phyloP scores from a whole-genome alignment of 1,140 invertebrate genomes.

The Mizuhopecten yessoensis region DNA sequence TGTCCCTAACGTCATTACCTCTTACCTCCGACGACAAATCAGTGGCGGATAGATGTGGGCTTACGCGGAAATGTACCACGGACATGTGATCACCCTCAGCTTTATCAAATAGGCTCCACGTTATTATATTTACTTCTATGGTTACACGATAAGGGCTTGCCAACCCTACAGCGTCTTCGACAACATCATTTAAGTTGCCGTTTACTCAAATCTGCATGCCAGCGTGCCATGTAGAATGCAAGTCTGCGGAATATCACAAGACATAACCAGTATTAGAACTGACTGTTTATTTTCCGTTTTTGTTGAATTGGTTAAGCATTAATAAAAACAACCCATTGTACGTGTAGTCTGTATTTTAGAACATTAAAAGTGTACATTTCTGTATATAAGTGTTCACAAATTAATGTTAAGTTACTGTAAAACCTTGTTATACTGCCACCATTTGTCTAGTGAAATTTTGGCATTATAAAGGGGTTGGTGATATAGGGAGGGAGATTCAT shows the following conservation, averaged over 20 bases:
- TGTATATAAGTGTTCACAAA: too few species aligned
- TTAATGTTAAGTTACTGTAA: too few species aligned
- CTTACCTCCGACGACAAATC: neutral
- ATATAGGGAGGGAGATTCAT: too few species aligned
- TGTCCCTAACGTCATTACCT: conserved; percentile 16
- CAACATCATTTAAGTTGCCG: neutral
- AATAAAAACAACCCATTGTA: too few species aligned
- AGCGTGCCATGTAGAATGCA: neutral
- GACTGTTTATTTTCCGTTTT: neutral
- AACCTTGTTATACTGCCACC: too few species aligned
- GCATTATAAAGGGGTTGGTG: too few species aligned
- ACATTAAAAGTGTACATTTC: too few species aligned
- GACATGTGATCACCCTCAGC: conserved; percentile 31
- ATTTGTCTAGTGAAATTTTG: too few species aligned
- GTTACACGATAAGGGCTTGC: conserved; percentile 18
- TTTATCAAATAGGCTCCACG: neutral
- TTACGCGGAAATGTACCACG: neutral
- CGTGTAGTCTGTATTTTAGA: too few species aligned
- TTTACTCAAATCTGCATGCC: conserved; percentile 14
- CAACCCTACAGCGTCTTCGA: neutral
- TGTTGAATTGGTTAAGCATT: neutral
- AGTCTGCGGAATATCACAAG: neutral
- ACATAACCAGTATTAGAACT: neutral
- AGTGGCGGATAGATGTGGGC: neutral
- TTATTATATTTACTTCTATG: neutral